Evolutionary conservation across 2,888 invertebrate species (phyloP).

Genomic region (Eilema griseolum): DNA sequence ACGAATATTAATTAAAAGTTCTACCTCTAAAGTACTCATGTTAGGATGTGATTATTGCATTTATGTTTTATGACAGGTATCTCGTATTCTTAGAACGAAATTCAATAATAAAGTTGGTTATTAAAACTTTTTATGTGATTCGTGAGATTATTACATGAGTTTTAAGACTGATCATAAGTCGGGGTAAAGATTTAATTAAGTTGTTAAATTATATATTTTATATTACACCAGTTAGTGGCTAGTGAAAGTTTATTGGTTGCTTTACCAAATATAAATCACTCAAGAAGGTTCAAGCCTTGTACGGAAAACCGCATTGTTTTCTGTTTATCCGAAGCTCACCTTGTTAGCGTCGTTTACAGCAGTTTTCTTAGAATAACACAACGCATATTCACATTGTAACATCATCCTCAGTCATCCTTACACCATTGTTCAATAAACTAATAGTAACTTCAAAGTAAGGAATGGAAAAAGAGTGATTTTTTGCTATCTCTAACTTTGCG

Average conservation of each 20-base stretch:
- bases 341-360: background rate
- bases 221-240: background rate
- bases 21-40: background rate
- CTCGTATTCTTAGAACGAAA: constrained; percentile 20
- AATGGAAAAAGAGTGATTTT: background rate
- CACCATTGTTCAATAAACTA: background rate
- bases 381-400: no score
- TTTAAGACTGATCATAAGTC: background rate
- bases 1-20: constrained; percentile 26
- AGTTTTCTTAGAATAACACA: background rate
- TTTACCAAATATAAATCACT: background rate
- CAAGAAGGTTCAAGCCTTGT: no score
- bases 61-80: constrained; percentile 24
- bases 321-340: background rate
- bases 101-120: constrained; percentile 19
- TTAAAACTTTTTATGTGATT: constrained; percentile 14
- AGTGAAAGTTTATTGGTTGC: background rate
- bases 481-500: no score
- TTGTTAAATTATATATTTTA: background rate
- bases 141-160: constrained; percentile 2
- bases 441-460: background rate
- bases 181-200: constrained; percentile 9
- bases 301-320: no score
- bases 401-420: background rate
- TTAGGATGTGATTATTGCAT: constrained; percentile 6